Conservation (phyloP, 2,888 invertebrate genomes). For the Cartodere bifasciata region DNA sequence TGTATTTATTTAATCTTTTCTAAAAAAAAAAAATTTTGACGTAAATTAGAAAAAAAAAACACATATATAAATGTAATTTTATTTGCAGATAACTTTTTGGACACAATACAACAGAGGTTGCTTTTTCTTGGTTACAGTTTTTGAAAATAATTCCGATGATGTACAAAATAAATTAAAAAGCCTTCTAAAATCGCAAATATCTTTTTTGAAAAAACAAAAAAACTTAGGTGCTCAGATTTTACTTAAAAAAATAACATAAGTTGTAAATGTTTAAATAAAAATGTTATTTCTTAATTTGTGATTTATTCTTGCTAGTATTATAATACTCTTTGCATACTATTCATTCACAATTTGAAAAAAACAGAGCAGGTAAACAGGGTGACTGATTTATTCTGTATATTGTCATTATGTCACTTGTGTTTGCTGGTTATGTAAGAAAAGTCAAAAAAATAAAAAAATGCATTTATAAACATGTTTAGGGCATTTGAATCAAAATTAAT, state of each 20-base stretch:
- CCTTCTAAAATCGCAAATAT: constrained; percentile 37
- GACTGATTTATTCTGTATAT: too few species aligned
- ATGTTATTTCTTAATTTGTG: too few species aligned
- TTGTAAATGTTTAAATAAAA: too few species aligned
- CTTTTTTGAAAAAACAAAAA: constrained; percentile 40
- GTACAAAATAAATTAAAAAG: constrained; percentile 37
- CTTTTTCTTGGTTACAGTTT: constrained; percentile 54
- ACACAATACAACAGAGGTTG: constrained; percentile 61
- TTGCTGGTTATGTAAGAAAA: too few species aligned
- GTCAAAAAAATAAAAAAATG: too few species aligned
- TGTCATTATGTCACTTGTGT: too few species aligned
- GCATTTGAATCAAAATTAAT: too few species aligned
- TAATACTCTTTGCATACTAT: too few species aligned
- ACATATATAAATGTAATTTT: constrained; percentile 12
- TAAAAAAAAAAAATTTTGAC: background rate
- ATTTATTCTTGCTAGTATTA: too few species aligned
- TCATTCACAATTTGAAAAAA: too few species aligned
- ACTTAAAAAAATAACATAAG: constrained; percentile 25
- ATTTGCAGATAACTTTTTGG: constrained; percentile 50
- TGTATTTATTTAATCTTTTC: constrained; percentile 20
- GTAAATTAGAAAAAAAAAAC: constrained; percentile 1
- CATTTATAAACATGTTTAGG: too few species aligned
- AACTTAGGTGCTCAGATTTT: constrained; percentile 52
- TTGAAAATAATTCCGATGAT: constrained; percentile 45
- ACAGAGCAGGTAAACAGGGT: too few species aligned